These are phyloP conservation scores for Mormyrops attenuatus DNA, from an alignment of 2,797 vertebrate genomes.

Conservation along the genomic window DNA sequence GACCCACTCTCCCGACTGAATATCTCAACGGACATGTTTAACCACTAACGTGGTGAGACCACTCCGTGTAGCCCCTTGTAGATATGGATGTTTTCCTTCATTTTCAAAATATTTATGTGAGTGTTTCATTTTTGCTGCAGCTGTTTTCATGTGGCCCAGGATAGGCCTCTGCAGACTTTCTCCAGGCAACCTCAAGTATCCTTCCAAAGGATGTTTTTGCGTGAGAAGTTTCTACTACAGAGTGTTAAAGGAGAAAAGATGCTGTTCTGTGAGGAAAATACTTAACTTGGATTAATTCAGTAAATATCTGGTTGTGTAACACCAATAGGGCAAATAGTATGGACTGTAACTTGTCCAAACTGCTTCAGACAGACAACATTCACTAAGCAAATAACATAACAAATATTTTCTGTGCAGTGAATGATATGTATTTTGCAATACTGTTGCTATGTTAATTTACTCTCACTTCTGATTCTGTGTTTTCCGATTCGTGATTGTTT, in stretches of 20 bases:
- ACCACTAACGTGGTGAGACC: neutral
- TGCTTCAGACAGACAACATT: neutral
- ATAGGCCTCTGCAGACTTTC: neutral
- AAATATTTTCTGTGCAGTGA: neutral
- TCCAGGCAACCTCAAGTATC: neutral
- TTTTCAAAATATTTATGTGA: conserved; percentile 20
- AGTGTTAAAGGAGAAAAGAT: neutral
- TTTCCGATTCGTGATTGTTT: neutral
- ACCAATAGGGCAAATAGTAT: neutral
- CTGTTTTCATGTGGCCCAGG: neutral
- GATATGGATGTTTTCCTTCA: conserved; percentile 11
- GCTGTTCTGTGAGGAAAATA: neutral
- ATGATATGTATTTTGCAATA: neutral
- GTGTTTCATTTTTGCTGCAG: neutral
- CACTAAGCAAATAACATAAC: neutral
- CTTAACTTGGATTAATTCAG: neutral
- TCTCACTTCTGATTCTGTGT: neutral
- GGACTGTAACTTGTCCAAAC: neutral
- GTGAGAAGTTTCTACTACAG: neutral
- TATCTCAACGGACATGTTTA: neutral
- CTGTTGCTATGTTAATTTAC: neutral
- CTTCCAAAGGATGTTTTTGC: neutral
- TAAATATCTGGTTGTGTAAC: neutral
- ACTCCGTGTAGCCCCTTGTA: neutral
- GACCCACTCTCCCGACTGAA: neutral